phyloP scores from a whole-genome alignment of 1,140 invertebrate genomes.

The Plutomurus gul region DNA sequence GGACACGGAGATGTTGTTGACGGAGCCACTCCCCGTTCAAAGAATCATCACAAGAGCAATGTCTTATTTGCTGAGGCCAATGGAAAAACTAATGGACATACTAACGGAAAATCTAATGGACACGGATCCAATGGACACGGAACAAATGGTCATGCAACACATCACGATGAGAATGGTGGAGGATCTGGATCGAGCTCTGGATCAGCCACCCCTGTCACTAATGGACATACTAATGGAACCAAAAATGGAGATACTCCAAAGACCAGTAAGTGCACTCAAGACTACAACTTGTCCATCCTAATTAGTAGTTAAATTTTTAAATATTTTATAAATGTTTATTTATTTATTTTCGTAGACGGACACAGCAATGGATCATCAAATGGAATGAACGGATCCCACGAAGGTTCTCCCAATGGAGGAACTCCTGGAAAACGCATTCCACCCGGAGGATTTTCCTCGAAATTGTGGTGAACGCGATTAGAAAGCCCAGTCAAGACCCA shows the following conservation, averaged over 20 bases:
- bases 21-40: conserved; percentile 55
- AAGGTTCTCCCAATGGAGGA: conserved; percentile 54
- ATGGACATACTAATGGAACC: conserved; percentile 6
- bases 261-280: background rate
- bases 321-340: no score
- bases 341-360: no score
- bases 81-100: conserved; percentile 55
- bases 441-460: conserved; percentile 61
- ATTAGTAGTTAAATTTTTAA: no score
- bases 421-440: conserved; percentile 59
- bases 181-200: background rate
- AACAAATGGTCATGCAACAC: conserved; percentile 55
- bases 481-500: background rate
- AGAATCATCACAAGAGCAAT: conserved; percentile 57
- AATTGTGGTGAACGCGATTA: conserved; percentile 61
- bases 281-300: no score
- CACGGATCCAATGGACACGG: conserved; percentile 21
- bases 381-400: conserved; percentile 46
- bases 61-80: conserved; percentile 55
- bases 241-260: background rate
- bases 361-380: conserved; percentile 30
- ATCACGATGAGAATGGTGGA: conserved; percentile 59
- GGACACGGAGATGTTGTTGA: conserved; percentile 55
- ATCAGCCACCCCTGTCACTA: background rate
- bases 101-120: conserved; percentile 56